Conservation (phyloP, 2,888 invertebrate species). For the Neoscelio sp. region DNA sequence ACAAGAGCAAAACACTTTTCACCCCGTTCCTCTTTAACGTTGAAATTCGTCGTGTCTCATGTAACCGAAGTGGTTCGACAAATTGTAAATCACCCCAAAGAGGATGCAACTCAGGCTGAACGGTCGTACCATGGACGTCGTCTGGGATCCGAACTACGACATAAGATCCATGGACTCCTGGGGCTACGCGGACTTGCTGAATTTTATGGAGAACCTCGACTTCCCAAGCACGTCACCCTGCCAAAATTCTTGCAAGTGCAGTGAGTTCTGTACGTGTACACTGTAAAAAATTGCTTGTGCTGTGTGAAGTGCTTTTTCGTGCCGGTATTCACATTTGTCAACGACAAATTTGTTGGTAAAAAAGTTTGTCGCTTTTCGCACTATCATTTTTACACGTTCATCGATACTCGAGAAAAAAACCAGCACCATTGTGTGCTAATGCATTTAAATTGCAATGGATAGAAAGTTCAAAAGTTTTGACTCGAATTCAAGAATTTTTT, state of each 20-base stretch:
- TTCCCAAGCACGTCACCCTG: slow-evolving; percentile 49
- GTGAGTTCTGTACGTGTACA: slow-evolving; percentile 57
- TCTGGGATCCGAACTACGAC: slow-evolving; percentile 82
- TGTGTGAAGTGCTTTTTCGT: neutral
- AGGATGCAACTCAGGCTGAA: slow-evolving; percentile 73
- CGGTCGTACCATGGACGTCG: slow-evolving; percentile 80
- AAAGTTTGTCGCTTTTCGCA: slow-evolving; percentile 15
- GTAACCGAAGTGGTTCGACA: no score
- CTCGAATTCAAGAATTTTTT: no score
- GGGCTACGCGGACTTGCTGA: slow-evolving; percentile 87
- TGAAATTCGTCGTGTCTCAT: slow-evolving; percentile 69
- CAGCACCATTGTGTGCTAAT: slow-evolving; percentile 41
- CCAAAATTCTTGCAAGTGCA: slow-evolving; percentile 66
- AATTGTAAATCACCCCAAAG: no score
- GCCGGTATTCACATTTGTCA: neutral
- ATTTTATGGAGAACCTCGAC: slow-evolving; percentile 65
- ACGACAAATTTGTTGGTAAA: no score
- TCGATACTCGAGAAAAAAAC: slow-evolving; percentile 1
- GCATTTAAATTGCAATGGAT: no score
- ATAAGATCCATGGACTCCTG: slow-evolving; percentile 91
- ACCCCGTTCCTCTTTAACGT: slow-evolving; percentile 76
- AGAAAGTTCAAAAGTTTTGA: slow-evolving; percentile 39
- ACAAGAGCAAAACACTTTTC: no score
- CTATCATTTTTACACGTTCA: slow-evolving; percentile 15
- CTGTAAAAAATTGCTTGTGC: neutral